A percentile compares a stretch with the other conserved stretches of the same genome.
These are phyloP conservation scores for Agelaius phoeniceus DNA, from an alignment of 2,113 vertebrate genomes.

Conservation along the genomic window DNA sequence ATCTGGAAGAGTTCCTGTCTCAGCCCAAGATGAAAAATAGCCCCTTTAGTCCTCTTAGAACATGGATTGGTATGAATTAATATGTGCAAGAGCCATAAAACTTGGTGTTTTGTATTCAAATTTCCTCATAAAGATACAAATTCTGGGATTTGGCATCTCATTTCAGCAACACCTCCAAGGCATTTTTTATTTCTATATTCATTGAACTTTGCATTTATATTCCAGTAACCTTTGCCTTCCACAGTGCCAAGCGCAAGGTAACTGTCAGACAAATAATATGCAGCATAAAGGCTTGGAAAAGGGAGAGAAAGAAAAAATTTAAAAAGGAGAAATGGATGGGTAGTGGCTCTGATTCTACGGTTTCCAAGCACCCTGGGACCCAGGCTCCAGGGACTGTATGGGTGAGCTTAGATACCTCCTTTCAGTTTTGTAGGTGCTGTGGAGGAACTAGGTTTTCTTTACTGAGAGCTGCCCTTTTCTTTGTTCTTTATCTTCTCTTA, in stretches of 20 bases:
- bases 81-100: conserved; percentile 45
- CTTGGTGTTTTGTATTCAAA: conserved; percentile 29
- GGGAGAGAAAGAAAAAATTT: not conserved
- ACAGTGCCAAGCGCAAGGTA: not conserved
- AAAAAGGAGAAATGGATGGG: not conserved
- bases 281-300: not conserved
- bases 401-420: not conserved
- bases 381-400: not conserved
- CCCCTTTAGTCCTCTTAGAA: conserved; percentile 52
- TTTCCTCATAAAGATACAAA: conserved; percentile 44
- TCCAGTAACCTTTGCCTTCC: conserved; percentile 14
- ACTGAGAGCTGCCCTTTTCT: not conserved
- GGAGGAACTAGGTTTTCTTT: not conserved
- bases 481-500: not conserved
- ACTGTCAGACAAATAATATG: conserved; percentile 13
- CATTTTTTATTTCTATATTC: conserved; percentile 36
- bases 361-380: not conserved
- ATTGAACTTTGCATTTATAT: conserved; percentile 50
- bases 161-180: not conserved
- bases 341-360: not conserved
- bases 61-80: conserved; percentile 57
- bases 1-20: conserved; percentile 61
- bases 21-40: conserved; percentile 49
- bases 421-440: not conserved
- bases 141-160: conserved; percentile 34